These are phyloP conservation scores for Turritopsis rubra DNA, from an alignment of 30 jellyfish, hydroid and myxozoan species.

Conservation along the genomic window DNA sequence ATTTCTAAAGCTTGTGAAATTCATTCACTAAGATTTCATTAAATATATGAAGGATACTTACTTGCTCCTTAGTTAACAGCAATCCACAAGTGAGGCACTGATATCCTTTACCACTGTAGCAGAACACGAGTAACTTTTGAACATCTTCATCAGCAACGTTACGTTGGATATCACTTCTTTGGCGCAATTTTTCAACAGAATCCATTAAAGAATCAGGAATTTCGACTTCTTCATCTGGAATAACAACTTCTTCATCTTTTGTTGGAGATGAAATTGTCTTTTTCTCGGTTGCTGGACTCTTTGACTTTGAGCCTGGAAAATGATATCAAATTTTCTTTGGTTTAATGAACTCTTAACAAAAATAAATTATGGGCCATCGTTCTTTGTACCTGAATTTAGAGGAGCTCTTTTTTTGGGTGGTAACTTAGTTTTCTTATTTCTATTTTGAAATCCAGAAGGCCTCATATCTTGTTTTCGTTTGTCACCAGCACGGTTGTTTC, in stretches of 20 bases:
- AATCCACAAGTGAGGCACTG: slow-evolving; percentile 43
- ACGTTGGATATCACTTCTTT: slow-evolving; percentile 76
- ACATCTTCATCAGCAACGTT: slow-evolving; percentile 97
- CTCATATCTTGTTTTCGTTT: slow-evolving; percentile 30
- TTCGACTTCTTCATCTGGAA: slow-evolving; percentile 39
- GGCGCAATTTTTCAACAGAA: slow-evolving; percentile 77
- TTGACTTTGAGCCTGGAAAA: neutral
- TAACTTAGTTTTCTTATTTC: neutral
- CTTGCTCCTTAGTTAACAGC: slow-evolving; percentile 18
- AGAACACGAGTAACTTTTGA: slow-evolving; percentile 68
- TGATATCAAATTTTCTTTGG: too few species aligned
- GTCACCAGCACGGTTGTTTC: slow-evolving; percentile 30
- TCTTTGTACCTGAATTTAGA: neutral
- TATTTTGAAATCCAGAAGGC: slow-evolving; percentile 6
- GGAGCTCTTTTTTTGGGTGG: slow-evolving; percentile 3
- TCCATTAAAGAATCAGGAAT: slow-evolving; percentile 63
- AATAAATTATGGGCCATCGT: neutral
- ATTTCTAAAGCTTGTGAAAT: too few species aligned
- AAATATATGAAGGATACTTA: too few species aligned
- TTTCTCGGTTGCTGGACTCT: neutral
- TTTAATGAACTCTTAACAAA: too few species aligned
- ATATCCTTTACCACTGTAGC: slow-evolving; percentile 73
- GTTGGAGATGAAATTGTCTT: neutral
- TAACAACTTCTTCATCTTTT: slow-evolving; percentile 20
- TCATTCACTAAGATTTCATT: too few species aligned